Evolutionary conservation across 2,888 invertebrate genomes (phyloP).

Genomic region (Steinernema hermaphroditum): DNA sequence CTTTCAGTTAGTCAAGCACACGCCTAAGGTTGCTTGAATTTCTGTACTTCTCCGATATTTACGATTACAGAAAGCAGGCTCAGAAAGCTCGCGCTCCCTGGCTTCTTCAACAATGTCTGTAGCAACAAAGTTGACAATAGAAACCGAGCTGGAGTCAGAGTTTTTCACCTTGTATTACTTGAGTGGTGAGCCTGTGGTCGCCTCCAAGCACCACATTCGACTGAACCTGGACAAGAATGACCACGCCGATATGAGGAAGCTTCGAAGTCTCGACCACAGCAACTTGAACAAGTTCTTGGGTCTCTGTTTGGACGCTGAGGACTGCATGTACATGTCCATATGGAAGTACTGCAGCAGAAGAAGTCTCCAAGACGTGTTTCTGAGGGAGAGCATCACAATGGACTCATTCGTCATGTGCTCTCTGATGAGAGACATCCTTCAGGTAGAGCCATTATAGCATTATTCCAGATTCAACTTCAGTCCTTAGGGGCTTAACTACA

Average conservation of each 20-base stretch:
- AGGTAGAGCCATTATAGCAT: conserved; percentile 40
- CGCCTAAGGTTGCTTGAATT: conserved; percentile 21
- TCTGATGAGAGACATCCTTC: conserved; percentile 46
- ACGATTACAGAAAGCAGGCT: conserved; percentile 2
- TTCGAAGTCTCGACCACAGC: conserved; percentile 59
- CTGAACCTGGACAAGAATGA: conserved; percentile 18
- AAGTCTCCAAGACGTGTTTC: too few relatives aligned
- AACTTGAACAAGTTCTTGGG: conserved; percentile 63
- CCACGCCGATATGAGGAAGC: conserved; percentile 29
- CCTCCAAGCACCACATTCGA: conserved; percentile 37
- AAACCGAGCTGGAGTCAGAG: conserved; percentile 33
- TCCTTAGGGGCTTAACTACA: too few relatives aligned
- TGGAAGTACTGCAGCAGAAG: too few relatives aligned
- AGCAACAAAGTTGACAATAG: conserved; percentile 42
- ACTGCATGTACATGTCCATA: too few relatives aligned
- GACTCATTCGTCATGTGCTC: conserved; percentile 51
- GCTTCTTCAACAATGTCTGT: conserved; percentile 36
- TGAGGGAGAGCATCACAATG: conserved; percentile 45
- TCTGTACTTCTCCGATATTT: not conserved
- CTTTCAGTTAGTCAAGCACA: conserved; percentile 36
- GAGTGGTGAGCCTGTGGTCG: conserved; percentile 40
- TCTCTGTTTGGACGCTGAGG: conserved; percentile 53
- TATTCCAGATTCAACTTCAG: conserved; percentile 48
- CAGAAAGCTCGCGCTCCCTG: conserved; percentile 34
- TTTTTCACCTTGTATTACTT: conserved; percentile 34